Evolutionary conservation across 2,113 vertebrate species (phyloP).

Genomic region (Syngnathus typhle): DNA sequence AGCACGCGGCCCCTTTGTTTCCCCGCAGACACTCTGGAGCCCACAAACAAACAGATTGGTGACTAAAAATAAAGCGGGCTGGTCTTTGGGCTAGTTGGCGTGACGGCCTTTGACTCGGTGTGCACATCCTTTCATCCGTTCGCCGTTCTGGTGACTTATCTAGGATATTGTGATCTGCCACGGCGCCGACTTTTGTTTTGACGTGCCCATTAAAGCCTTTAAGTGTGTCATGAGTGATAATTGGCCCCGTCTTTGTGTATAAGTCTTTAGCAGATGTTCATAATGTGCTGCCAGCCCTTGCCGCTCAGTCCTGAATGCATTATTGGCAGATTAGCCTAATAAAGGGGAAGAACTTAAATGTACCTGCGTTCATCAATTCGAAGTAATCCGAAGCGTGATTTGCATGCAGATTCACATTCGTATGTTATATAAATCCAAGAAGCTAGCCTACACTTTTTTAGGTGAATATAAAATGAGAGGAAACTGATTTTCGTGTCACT

Average conservation of each 20-base stretch:
- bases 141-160: conserved; percentile 28
- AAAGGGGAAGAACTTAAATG: conserved; percentile 26
- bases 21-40: conserved; percentile 11
- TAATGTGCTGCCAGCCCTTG: conserved; percentile 7
- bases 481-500: conserved; percentile 2
- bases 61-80: conserved; percentile 30
- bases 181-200: conserved; percentile 23
- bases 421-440: not conserved
- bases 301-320: conserved; percentile 27
- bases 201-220: conserved; percentile 32
- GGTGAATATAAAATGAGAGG: conserved; percentile 5
- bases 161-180: conserved; percentile 12
- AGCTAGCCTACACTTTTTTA: conserved; percentile 2
- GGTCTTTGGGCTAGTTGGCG: conserved; percentile 17
- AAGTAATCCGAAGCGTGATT: conserved; percentile 17
- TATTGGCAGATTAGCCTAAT: conserved; percentile 47
- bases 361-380: conserved; percentile 19
- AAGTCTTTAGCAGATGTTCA: conserved; percentile 27
- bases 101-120: conserved; percentile 15
- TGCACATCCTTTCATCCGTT: conserved; percentile 24
- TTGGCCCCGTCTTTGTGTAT: conserved; percentile 19
- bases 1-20: conserved; percentile 6
- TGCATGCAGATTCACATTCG: not conserved
- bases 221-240: conserved; percentile 26
- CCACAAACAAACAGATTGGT: conserved; percentile 11